A percentile compares a stretch with the other conserved stretches of the same genome.
Conservation (phyloP, 1,140 invertebrate species). For the Saxidomus purpurata region DNA sequence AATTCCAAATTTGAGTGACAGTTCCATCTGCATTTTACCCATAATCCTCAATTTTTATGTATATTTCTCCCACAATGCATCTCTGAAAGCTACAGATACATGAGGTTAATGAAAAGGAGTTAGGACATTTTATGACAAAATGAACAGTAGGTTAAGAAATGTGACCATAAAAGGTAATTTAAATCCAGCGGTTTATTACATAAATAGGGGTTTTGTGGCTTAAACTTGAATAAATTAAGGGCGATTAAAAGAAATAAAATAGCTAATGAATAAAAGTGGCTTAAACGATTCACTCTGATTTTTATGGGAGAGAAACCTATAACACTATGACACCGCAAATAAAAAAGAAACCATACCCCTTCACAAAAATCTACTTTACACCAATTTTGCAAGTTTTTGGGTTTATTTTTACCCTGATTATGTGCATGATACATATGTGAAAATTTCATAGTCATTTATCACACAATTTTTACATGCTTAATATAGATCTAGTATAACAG, state of each 20-base stretch:
- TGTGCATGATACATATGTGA: neutral
- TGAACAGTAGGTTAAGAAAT: neutral
- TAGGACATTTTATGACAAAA: conserved; percentile 18
- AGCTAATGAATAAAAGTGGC: conserved; percentile 1
- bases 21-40: conserved; percentile 6
- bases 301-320: neutral
- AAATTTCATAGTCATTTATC: neutral
- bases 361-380: neutral
- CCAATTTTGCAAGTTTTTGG: neutral
- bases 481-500: neutral
- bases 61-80: conserved; percentile 9
- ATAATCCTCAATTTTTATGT: neutral
- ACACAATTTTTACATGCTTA: neutral
- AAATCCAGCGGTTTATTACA: conserved; percentile 22
- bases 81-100: neutral
- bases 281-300: neutral
- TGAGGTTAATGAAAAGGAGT: neutral
- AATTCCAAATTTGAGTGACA: conserved; percentile 35
- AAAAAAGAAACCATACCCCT: neutral
- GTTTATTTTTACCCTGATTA: neutral
- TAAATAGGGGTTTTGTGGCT: conserved; percentile 4
- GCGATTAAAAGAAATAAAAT: conserved; percentile 20
- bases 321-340: neutral
- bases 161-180: conserved; percentile 40
- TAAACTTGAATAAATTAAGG: neutral